These are phyloP conservation scores for Tachysurus fulvidraco DNA, from an alignment of 2,113 vertebrate species.

Conservation along the genomic window DNA sequence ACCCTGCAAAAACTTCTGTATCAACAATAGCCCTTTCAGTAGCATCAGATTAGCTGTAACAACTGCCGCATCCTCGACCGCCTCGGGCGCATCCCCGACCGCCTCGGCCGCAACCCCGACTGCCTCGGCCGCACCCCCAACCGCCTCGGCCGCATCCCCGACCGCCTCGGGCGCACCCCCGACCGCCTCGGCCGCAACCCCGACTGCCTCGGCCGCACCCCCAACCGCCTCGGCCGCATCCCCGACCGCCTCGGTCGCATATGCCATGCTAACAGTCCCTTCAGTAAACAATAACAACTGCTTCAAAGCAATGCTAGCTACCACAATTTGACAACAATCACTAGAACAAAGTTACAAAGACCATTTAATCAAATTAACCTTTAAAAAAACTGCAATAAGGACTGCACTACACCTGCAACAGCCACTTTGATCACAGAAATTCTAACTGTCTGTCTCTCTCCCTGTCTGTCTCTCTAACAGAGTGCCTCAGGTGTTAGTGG, in stretches of 20 bases:
- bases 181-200: too few species aligned
- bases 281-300: not conserved
- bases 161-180: too few species aligned
- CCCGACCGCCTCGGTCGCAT: too few species aligned
- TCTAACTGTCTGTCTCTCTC: not conserved
- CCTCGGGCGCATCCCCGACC: too few species aligned
- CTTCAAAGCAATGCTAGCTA: not conserved
- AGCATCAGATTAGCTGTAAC: too few species aligned
- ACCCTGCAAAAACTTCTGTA: too few species aligned
- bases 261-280: not conserved
- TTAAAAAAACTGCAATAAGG: not conserved
- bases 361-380: not conserved
- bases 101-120: too few species aligned
- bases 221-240: not conserved
- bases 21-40: too few species aligned
- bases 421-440: not conserved
- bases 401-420: not conserved
- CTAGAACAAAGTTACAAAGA: not conserved
- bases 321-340: not conserved
- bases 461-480: constrained; percentile 49
- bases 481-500: constrained; percentile 83
- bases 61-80: not conserved
- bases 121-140: not conserved
- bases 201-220: too few species aligned
- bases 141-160: not conserved